Base-by-base conservation (phyloP, 1,140 invertebrate genomes). In the Plutomurus gul region DNA sequence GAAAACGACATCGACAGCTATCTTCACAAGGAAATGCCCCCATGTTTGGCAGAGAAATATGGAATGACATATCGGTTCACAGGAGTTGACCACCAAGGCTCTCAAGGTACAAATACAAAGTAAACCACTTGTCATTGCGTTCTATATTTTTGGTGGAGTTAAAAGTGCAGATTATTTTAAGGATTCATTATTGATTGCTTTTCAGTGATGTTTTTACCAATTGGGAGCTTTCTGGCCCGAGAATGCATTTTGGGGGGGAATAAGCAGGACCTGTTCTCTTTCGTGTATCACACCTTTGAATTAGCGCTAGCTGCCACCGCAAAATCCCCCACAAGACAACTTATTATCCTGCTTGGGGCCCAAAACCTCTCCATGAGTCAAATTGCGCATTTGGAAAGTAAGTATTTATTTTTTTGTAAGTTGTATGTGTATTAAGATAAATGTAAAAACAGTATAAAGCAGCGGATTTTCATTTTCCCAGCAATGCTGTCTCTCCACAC, bases 321-420 rank as follows among this genome's bases (percentile, higher is more conserved):
- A 27, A 13, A 72, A 43, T 51, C 3, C 6, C 36, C 22, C 1
- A 51, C 3, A 4, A 16, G 20, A 0, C 65, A 70, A 5, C 11
- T 46, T 30, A 37, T 49, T 18, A 11, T 37, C 0, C 27, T 78
- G 13, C 30, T 73, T 20, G 70, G 43, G 22, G 22, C 73, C 25
- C 65, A 78, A 73, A 30, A 72, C 16, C 7, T 78, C 10, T 51
- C 36, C 11, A 30, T 73, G 25, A 47, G 65, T 20, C 40, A 78
- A 39, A 43, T 78, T 18, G 11, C 51, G 8, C 40, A 78, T 22
- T 30, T 78, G 11, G 65, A 72, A 49, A 51, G 77, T 78, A 49
- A 40, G 73, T 22, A 25, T 46, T 33, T 13, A 40, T 37, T 10
- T 43, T 18, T 16, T 47, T 18, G 27, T 16, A 37, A 71, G 1